Evolutionary conservation across 2,888 invertebrate species (phyloP), one percentile per base, ranked within the genome.

Genomic region (Choristoneura rosaceana): DNA sequence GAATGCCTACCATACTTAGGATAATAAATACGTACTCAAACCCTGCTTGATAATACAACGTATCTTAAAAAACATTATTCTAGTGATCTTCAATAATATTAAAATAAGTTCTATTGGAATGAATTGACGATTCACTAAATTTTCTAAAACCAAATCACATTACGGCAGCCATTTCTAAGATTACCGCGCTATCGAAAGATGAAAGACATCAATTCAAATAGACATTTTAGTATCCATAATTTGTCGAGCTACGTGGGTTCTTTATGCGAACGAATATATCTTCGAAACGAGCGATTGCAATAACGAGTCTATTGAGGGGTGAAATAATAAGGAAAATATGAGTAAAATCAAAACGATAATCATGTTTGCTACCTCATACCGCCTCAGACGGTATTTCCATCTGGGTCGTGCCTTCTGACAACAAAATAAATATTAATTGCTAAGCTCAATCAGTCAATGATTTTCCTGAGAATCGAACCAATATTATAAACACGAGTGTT

Each of bases 281-380:
- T 68, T 58, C 50, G 63, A 60, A 68, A 64, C 68, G 41, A 60
- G 58, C 59, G 63, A 52, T 52, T 73, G 68, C 68, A 64, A 58
- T 71, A 71, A 73, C 68, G 73, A 73, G 58, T 68, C 73, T 73
- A 73, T 73, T 73, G 63, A 73, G 38, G 55, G 66, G 38, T 66
- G 64, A 63, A 68, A 68, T 73, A 73, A 71, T 71, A 63, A 68
- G 68, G 68, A 69, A 69, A 64, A 69, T 68, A 59, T 41, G 63
- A 65, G 59, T 65, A 50, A 73, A 73, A 69, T 69, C 73, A 73
- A 67, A 62, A 61, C 50, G 58, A 64, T 65, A 71, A 71, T 66
- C 60, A 52, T 15, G 61, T 66, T 64, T 64, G 38, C 17, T 63
- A 17, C 17, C 12, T 7, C 25, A 12, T 25, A 25, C 12, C 9